Base-by-base conservation (phyloP, 2,888 invertebrate genomes). In the Phengaris alcon region DNA sequence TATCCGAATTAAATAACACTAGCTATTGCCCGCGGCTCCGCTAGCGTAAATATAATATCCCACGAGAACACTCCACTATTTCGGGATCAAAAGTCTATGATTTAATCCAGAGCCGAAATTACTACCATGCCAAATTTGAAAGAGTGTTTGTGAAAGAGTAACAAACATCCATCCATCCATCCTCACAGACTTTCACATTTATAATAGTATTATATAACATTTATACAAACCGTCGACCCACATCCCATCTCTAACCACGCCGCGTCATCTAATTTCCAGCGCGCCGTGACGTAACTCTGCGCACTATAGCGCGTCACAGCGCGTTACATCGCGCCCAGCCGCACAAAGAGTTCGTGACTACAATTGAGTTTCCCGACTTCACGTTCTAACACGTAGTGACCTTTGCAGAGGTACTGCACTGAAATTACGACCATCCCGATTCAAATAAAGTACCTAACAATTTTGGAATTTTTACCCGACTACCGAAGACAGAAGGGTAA, bases 261-360 rank as follows among this genome's bases (percentile, higher is more conserved):
- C 81, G 82, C 84, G 85, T 88, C 87, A 87, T 88, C 88, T 88
- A 87, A 88, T 88, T 88, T 87, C 88, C 88, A 84, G 82, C 76
- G 77, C 73, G 78, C 75, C 73, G 72, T 9, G 10, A 59, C 59
- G 59, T 22, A 22, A 9, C 57, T 15, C 15, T 1, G 59, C 82
- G 80, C 81, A 78, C 79, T 78, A 78, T 79, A 68, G 77, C 76
- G 54, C 76, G 73, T 59, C 77, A 77, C 68, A 75, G 68, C 73
- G 77, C 77, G 52, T 68, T 52, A 73, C 64, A 64, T 4, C 69
- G 75, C 68, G 76, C 77, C 74, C 75, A 78, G 76, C 74, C 78
- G 78, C 78, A 70, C 76, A 78, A 78, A 73, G 75, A 74, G 70
- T 72, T 75, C 73, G 77, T 74, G 76, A 76, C 68, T 77, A 75